These are phyloP conservation scores for Protobothrops mucrosquamatus DNA, from an alignment of 2,113 vertebrate species.

Conservation along the genomic window DNA sequence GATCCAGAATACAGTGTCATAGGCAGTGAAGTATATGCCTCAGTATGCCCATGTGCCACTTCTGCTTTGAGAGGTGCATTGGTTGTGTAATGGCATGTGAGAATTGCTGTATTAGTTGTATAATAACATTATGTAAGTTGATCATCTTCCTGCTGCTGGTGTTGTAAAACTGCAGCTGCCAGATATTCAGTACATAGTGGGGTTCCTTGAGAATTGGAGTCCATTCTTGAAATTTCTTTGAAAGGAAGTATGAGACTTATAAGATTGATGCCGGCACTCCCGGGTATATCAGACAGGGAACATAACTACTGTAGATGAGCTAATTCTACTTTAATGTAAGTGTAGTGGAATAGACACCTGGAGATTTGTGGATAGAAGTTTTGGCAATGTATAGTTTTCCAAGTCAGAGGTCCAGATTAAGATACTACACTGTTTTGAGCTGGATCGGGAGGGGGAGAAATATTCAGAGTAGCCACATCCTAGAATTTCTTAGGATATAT, in stretches of 20 bases:
- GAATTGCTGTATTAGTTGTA: too few relatives aligned
- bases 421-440: neutral
- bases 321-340: neutral
- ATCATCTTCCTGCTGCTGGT: too few relatives aligned
- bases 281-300: neutral
- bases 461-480: neutral
- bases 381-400: neutral
- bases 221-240: neutral
- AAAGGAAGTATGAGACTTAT: neutral
- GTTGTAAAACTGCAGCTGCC: neutral
- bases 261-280: neutral
- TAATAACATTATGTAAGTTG: neutral
- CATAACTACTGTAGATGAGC: neutral
- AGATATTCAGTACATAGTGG: neutral
- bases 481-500: neutral
- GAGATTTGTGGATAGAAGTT: neutral
- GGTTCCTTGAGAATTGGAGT: neutral
- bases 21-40: too few relatives aligned
- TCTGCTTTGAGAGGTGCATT: too few relatives aligned
- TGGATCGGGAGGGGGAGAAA: neutral
- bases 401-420: neutral
- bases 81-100: too few relatives aligned
- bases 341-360: neutral
- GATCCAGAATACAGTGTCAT: too few relatives aligned
- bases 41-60: too few relatives aligned